Evolutionary conservation across 2,888 invertebrate genomes (phyloP).

Genomic region (Uropetala carovei): DNA sequence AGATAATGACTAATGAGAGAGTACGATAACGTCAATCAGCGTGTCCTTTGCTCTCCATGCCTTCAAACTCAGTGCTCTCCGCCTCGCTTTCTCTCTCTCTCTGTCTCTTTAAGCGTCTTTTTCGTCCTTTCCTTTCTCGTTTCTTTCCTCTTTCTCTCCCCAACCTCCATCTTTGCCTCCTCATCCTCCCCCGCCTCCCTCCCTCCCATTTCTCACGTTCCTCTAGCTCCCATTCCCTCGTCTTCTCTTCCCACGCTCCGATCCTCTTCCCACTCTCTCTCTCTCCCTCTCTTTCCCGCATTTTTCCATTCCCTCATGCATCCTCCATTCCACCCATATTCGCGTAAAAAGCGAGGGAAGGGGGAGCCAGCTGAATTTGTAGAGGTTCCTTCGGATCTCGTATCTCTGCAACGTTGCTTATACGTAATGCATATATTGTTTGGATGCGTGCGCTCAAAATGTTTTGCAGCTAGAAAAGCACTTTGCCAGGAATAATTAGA

Average conservation of each 20-base stretch:
- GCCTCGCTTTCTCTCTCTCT: not conserved
- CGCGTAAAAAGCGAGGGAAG: not conserved
- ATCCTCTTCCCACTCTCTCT: not conserved
- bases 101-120: not conserved
- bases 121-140: not conserved
- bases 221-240: not conserved
- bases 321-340: not conserved
- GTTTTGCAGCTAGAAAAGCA: too few species aligned
- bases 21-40: constrained; percentile 55
- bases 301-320: not conserved
- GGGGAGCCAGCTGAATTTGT: not conserved
- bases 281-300: not conserved
- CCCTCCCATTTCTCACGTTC: not conserved
- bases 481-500: too few species aligned
- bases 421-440: too few species aligned
- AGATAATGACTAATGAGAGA: constrained; percentile 61
- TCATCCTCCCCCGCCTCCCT: not conserved
- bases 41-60: not conserved
- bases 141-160: not conserved
- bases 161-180: too few species aligned
- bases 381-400: not conserved
- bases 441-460: too few species aligned
- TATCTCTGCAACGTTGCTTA: not conserved
- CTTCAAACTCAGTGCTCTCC: not conserved
- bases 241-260: constrained; percentile 30